Percentiles rank a stretch among this genome's conserved stretches.
phyloP scores from a whole-genome alignment of 1,140 invertebrate genomes.

The Polyergus mexicanus region DNA sequence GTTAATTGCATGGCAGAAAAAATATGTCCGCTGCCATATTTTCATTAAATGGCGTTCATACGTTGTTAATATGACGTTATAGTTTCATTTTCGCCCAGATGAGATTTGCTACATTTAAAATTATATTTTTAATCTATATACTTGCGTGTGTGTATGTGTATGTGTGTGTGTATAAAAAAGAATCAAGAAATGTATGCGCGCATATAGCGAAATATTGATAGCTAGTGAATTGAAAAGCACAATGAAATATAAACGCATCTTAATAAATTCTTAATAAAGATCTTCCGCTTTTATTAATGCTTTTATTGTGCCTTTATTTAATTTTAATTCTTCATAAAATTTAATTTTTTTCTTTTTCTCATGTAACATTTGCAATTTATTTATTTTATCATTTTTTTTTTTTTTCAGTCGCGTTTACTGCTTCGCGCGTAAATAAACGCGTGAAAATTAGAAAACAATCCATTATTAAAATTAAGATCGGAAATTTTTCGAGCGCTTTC shows the following conservation, averaged over 20 bases:
- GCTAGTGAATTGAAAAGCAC: neutral
- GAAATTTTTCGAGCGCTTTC: neutral
- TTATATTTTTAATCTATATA: slow-evolving; percentile 51
- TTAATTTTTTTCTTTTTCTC: neutral
- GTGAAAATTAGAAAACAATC: slow-evolving; percentile 1
- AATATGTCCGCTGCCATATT: slow-evolving; percentile 58
- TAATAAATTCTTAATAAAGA: slow-evolving; percentile 1
- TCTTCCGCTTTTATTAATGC: no score
- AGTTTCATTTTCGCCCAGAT: slow-evolving; percentile 39
- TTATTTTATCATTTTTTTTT: neutral
- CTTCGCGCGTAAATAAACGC: neutral
- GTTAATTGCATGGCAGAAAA: slow-evolving; percentile 57
- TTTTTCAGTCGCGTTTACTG: neutral
- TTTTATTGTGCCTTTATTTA: neutral
- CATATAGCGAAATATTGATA: neutral
- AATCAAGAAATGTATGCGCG: neutral
- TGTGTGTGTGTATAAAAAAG: neutral
- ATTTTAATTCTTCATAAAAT: neutral
- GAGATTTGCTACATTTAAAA: slow-evolving; percentile 47
- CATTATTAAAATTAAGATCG: neutral
- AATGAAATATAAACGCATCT: neutral
- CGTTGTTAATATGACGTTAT: slow-evolving; percentile 43
- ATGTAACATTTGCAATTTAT: neutral
- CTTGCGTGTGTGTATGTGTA: no score
- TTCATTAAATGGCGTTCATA: slow-evolving; percentile 56